Evolutionary conservation across 2,113 vertebrate genomes (phyloP), one percentile per base, ranked within the genome.

Genomic region (Prunella himalayana): DNA sequence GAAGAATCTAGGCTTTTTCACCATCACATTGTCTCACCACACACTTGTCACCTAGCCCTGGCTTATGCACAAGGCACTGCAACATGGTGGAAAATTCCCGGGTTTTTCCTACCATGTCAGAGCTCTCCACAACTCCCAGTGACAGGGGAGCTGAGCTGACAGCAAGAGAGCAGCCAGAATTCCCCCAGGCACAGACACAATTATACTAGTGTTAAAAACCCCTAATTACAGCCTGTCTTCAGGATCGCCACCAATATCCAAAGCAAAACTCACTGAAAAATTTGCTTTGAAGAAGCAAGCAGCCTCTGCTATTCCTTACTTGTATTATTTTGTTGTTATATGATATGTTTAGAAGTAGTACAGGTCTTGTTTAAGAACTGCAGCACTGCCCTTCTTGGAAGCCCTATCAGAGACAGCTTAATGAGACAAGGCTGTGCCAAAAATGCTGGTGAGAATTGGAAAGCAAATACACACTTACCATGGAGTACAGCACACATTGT

Each of bases 101-200:
- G 19, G 33, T 12, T 60, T 80, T 65, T 79, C 13, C 47, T 10
- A 54, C 30, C 11, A 5, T 3, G 8, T 50, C 59, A 87, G 50
- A 75, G 31, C n/a, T 73, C 24, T 37, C 22, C 4, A 1, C 8
- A 22, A 13, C 56, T 78, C 63, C 45, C 16, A 65, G 1, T 25
- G 61, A 90, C 61, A 77, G 15, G 5, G 4, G 11, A 73, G 50
- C 37, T 5, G 1, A 27, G 35, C 53, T 65, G 63, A 51, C 42
- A 72, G 70, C 25, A 86, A 57, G 6, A 0, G 0, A 79, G 50
- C 0, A 0, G 31, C 23, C 4, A 2, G 64, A 95, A 81, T 60
- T 92, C 10, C n/a, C 63, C 18, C 21, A 8, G 7, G 44, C 5
- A 17, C 0, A 0, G 17, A 37, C 2, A 4, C 25, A 69, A 14